Base-by-base conservation (phyloP, 2,888 invertebrate species). In the Stenotaenia linearis region DNA sequence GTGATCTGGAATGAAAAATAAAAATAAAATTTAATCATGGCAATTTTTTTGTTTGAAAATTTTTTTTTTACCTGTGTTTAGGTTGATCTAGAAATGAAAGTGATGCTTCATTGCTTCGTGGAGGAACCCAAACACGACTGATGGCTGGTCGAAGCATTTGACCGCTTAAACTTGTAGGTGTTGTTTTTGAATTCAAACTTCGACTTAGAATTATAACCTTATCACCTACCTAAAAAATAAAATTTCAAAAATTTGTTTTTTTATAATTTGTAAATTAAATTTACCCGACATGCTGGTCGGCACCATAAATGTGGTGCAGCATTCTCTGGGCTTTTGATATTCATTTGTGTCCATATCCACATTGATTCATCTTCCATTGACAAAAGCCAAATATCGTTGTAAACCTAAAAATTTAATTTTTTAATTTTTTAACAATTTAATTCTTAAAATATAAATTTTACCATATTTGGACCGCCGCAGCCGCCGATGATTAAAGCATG, bases 301-400 rank as follows among this genome's bases (percentile, higher is more conserved):
- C 95, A 96, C 95, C 96, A 96, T 85, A 96, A 92, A 84, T 94
- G 93, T 0, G 92, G 91, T 28, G 96, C 93, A 61, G 92, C 92
- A 89, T 92, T 91, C 84, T 93, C 91, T 83, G 91, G 90, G 85
- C 94, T 93, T 82, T 89, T 89, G 32, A 97, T 91, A 80, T 90
- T 90, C 76, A 97, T 88, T 85, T 92, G 91, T 25, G 83, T 83
- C 88, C 88, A 88, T 12, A 81, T 82, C 87, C 88, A 88, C 3
- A 50, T n/a, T 18, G 82, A 80, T 28, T 79, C 81, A 18, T 80
- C 75, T 92, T 80, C 89, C 91, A 96, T 92, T 78, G 90, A 92
- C 80, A 98, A 88, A 80, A 97, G 87, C 97, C 97, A 98, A 80
- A 94, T 92, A 86, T 98, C 98, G 84, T 91, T 93, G 86, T 93